phyloP scores from a whole-genome alignment of 2,113 vertebrate genomes.

The Marcusenius ussheri region DNA sequence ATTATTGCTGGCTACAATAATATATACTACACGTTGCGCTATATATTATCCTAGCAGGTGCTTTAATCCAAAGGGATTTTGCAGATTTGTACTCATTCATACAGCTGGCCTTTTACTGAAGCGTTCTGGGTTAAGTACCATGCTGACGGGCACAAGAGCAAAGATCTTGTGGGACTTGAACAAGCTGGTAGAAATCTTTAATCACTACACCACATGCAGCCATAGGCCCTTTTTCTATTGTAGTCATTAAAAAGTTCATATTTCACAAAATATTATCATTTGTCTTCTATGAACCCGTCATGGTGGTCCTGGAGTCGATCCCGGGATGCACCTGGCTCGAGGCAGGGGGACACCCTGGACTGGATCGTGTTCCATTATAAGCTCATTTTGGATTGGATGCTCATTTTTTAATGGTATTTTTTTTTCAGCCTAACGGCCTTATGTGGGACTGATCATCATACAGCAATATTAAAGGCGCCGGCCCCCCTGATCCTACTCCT shows the following conservation, averaged over 20 bases:
- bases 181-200: background rate
- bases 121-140: background rate
- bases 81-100: background rate
- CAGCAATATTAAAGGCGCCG: background rate
- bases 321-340: background rate
- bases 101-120: background rate
- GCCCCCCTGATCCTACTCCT: background rate
- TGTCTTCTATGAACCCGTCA: background rate
- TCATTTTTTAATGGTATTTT: background rate
- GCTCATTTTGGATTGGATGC: background rate
- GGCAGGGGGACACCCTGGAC: background rate
- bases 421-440: background rate
- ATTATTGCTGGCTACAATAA: background rate
- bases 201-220: background rate
- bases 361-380: background rate
- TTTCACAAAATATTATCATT: slow-evolving; percentile 8
- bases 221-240: background rate
- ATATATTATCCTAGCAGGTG: background rate
- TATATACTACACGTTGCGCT: background rate
- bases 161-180: background rate
- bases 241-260: background rate
- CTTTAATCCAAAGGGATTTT: background rate
- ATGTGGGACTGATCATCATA: background rate
- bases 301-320: background rate
- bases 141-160: background rate